Evolutionary conservation across 2,113 vertebrate species (phyloP).

Genomic region (Marmota monax): DNA sequence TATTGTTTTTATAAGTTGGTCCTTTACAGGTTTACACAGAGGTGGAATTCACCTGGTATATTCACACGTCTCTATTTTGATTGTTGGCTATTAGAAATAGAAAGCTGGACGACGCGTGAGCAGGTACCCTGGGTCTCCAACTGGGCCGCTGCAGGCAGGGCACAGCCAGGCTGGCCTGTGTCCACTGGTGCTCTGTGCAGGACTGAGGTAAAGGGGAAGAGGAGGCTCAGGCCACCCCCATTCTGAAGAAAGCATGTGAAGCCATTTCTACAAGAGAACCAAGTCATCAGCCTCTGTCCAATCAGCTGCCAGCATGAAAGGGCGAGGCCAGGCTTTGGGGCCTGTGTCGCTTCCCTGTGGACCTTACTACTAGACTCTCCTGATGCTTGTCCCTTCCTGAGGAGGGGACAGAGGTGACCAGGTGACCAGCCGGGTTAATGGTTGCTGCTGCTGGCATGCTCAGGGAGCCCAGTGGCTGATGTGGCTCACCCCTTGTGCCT

Average conservation of each 20-base stretch:
- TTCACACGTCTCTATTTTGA: not conserved
- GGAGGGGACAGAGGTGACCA: not conserved
- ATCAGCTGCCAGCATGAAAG: not conserved
- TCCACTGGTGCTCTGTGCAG: not conserved
- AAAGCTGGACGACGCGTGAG: not conserved
- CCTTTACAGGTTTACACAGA: too few relatives aligned
- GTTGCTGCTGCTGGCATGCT: not conserved
- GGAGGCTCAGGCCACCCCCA: not conserved
- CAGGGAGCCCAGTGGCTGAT: not conserved
- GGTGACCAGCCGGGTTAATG: not conserved
- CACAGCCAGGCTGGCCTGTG: not conserved
- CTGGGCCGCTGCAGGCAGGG: not conserved
- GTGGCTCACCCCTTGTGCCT: not conserved
- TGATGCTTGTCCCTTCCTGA: not conserved
- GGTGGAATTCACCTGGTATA: too few relatives aligned
- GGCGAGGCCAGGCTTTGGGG: not conserved
- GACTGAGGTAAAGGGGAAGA: not conserved
- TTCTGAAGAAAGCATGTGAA: not conserved
- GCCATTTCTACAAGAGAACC: not conserved
- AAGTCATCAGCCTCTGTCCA: not conserved
- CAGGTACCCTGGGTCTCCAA: not conserved
- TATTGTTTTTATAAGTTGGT: too few relatives aligned
- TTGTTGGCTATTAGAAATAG: not conserved
- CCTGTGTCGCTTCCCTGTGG: not conserved
- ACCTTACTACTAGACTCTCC: not conserved